A percentile compares a stretch with the other conserved stretches of the same genome.
Conservation (phyloP, 2,797 vertebrate species). For the Gila robusta region DNA sequence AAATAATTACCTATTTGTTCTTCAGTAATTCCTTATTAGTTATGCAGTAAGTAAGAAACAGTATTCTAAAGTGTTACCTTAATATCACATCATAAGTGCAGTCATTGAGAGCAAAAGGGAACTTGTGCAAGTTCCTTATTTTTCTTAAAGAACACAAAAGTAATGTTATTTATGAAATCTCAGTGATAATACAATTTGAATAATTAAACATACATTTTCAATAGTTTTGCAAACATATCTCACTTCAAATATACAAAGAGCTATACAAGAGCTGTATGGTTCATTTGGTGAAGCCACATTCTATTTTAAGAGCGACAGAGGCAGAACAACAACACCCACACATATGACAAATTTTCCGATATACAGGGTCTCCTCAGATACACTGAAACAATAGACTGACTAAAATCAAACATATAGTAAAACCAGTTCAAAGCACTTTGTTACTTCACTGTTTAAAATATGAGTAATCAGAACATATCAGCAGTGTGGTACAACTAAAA, state of each 20-base stretch:
- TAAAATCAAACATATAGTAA: conserved; percentile 44
- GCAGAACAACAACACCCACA: conserved; percentile 34
- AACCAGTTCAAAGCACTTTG: conserved; percentile 49
- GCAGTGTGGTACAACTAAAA: neutral
- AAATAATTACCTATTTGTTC: no score
- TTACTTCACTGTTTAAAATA: conserved; percentile 42
- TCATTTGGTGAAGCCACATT: conserved; percentile 13
- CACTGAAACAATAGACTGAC: conserved; percentile 24
- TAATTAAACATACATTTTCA: neutral
- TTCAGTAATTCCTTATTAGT: no score
- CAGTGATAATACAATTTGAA: neutral
- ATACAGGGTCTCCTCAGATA: conserved; percentile 27
- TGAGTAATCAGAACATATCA: conserved; percentile 59
- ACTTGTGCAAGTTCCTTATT: neutral
- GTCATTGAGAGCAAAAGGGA: neutral
- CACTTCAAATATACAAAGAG: neutral
- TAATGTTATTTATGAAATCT: neutral
- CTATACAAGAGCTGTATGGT: neutral
- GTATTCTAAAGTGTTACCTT: no score
- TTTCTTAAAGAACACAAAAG: neutral
- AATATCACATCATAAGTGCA: neutral
- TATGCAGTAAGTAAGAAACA: no score
- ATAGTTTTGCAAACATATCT: neutral
- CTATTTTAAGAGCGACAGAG: conserved; percentile 45
- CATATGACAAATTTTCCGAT: conserved; percentile 37